phyloP scores from a whole-genome alignment of 1,140 invertebrate species.

The Neodiprion lecontei region DNA sequence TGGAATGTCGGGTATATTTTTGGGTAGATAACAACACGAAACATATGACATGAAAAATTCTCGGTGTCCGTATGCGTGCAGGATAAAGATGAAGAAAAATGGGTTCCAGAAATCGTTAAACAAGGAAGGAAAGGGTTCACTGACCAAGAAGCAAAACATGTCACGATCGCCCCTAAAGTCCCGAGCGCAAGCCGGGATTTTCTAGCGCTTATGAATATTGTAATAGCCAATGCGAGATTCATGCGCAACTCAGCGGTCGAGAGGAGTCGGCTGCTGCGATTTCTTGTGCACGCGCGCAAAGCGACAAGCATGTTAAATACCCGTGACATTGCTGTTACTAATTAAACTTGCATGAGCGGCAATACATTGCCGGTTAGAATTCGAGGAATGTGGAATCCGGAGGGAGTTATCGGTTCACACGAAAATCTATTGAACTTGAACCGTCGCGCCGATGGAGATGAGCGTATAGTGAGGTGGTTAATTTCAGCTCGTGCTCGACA shows the following conservation, averaged over 20 bases:
- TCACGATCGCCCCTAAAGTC: slow-evolving; percentile 22
- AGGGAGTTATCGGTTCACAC: slow-evolving; percentile 5
- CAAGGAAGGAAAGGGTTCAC: background rate
- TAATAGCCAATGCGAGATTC: slow-evolving; percentile 17
- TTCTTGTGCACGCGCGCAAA: slow-evolving; percentile 15
- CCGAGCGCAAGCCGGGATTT: slow-evolving; percentile 23
- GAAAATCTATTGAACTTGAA: slow-evolving; percentile 3
- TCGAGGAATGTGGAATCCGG: slow-evolving; percentile 13
- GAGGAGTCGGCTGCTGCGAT: slow-evolving; percentile 1
- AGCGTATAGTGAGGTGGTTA: background rate
- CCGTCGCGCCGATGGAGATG: background rate
- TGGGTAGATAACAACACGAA: no score
- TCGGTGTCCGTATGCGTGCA: background rate
- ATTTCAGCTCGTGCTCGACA: slow-evolving; percentile 5
- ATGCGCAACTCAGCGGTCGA: slow-evolving; percentile 8
- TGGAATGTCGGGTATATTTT: no score
- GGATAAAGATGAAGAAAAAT: background rate
- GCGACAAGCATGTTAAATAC: slow-evolving; percentile 20
- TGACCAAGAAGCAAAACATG: slow-evolving; percentile 13
- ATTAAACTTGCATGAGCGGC: slow-evolving; percentile 20
- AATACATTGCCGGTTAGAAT: slow-evolving; percentile 16
- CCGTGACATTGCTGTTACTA: slow-evolving; percentile 18
- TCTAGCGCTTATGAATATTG: slow-evolving; percentile 32
- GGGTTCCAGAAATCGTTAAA: slow-evolving; percentile 22
- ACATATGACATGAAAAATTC: no score